These are phyloP conservation scores for Brenthis daphne DNA, from an alignment of 2,888 invertebrate species.

Conservation along the genomic window DNA sequence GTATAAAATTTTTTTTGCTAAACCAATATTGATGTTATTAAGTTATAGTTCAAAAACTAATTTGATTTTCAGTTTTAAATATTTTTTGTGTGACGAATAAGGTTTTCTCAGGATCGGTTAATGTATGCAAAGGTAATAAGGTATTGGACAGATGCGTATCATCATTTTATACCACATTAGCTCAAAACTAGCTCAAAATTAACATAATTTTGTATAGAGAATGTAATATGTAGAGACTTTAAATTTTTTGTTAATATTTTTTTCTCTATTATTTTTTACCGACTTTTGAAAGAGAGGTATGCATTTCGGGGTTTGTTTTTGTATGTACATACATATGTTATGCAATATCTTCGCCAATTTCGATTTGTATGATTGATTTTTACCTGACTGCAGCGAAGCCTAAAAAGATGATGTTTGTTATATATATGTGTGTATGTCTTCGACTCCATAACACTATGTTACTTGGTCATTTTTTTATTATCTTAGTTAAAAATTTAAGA, in stretches of 20 bases:
- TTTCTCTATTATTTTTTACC: background rate
- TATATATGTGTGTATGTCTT: background rate
- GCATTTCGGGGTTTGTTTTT: background rate
- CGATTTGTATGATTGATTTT: too few relatives aligned
- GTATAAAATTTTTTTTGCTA: too few relatives aligned
- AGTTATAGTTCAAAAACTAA: too few relatives aligned
- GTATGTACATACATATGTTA: background rate
- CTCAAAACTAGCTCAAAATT: conserved; percentile 65
- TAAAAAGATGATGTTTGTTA: background rate
- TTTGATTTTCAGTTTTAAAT: background rate
- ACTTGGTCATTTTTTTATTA: too few relatives aligned
- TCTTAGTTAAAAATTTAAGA: too few relatives aligned
- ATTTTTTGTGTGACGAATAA: conserved; percentile 9
- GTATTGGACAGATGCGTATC: conserved; percentile 67
- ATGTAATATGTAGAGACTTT: conserved; percentile 43
- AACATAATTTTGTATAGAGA: conserved; percentile 62
- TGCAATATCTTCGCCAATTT: background rate
- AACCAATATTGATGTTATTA: too few relatives aligned
- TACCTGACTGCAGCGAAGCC: background rate
- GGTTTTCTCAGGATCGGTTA: conserved; percentile 24
- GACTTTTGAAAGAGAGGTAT: background rate
- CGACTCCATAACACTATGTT: too few relatives aligned
- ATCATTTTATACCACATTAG: conserved; percentile 66
- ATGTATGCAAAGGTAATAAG: conserved; percentile 25
- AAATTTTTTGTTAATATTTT: too few relatives aligned